Percentiles rank a stretch among this genome's conserved stretches.
Evolutionary conservation across 2,888 invertebrate genomes (phyloP).

Genomic region (Gnatocerus cornutus): DNA sequence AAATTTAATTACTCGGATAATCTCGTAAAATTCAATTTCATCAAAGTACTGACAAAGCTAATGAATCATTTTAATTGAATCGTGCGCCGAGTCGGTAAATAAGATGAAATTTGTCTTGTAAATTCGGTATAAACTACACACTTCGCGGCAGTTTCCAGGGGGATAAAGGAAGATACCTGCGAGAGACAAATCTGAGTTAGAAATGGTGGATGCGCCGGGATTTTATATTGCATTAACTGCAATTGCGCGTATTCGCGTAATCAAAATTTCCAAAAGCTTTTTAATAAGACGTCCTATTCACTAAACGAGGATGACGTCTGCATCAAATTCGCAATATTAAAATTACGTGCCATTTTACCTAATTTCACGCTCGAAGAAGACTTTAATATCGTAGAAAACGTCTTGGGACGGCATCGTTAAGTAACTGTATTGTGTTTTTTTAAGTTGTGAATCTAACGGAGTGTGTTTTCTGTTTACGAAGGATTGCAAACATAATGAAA

Average conservation of each 20-base stretch:
- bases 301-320: slow-evolving; percentile 1
- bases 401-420: slow-evolving; percentile 1
- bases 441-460: not conserved
- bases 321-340: slow-evolving; percentile 1
- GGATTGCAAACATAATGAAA: not conserved
- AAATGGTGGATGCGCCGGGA: slow-evolving; percentile 1
- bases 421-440: slow-evolving; percentile 3
- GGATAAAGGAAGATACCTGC: slow-evolving; percentile 9
- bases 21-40: slow-evolving; percentile 42
- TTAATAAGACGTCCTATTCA: slow-evolving; percentile 11
- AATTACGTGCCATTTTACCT: slow-evolving; percentile 15
- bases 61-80: slow-evolving; percentile 47
- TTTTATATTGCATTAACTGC: not conserved
- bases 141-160: slow-evolving; percentile 18
- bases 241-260: not conserved
- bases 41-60: slow-evolving; percentile 46
- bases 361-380: slow-evolving; percentile 15
- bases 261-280: not conserved
- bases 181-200: not conserved
- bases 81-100: slow-evolving; percentile 32
- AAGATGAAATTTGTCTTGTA: slow-evolving; percentile 40
- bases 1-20: slow-evolving; percentile 44
- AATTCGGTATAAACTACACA: slow-evolving; percentile 34
- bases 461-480: not conserved
- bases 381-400: slow-evolving; percentile 19